phyloP scores from a whole-genome alignment of 2,797 vertebrate genomes.

The Tragopan temminckii region DNA sequence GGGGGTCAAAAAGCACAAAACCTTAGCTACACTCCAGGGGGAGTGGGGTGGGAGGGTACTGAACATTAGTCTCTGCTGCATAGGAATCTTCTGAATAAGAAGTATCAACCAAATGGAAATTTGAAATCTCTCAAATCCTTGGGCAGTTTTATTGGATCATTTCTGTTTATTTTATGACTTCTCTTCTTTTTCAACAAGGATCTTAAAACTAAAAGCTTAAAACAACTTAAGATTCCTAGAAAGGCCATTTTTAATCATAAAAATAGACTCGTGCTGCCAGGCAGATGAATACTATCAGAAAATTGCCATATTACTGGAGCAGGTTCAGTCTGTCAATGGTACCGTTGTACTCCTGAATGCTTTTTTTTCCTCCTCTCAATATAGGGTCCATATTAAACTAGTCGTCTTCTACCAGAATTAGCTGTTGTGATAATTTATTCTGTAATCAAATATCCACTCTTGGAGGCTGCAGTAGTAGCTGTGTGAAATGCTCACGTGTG shows the following conservation, averaged over 20 bases:
- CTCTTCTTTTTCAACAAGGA: neutral
- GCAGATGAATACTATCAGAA: neutral
- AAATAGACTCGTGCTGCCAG: neutral
- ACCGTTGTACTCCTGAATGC: neutral
- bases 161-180: neutral
- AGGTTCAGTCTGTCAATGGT: neutral
- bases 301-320: neutral
- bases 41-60: too few species aligned
- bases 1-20: neutral
- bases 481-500: neutral
- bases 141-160: neutral
- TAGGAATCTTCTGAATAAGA: neutral
- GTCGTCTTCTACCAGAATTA: neutral
- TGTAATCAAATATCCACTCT: neutral
- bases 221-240: neutral
- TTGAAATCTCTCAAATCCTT: neutral
- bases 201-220: neutral
- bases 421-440: neutral
- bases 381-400: neutral
- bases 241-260: neutral
- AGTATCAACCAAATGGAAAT: neutral
- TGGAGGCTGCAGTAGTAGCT: accelerated
- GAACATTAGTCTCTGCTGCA: neutral
- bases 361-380: neutral
- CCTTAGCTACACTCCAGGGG: neutral